Conservation (phyloP, 2,113 vertebrate genomes). For the Plestiodon gilberti region DNA sequence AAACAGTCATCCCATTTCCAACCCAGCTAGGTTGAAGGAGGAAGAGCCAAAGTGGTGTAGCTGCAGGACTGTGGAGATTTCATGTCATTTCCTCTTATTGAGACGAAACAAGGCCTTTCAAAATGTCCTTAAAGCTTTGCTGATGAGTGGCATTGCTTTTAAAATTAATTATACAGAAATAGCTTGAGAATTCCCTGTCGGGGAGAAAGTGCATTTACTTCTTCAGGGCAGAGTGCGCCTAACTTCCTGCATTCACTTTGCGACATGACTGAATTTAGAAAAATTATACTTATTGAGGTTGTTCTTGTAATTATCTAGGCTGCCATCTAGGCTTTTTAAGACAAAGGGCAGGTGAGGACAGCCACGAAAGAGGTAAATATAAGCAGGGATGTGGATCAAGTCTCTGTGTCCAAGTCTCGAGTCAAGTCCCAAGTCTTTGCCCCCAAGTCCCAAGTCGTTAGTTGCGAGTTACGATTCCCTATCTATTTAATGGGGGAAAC, state of each 20-base stretch:
- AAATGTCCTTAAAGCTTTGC: conserved; percentile 11
- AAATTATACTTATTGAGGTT: conserved; percentile 16
- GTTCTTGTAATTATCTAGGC: background rate
- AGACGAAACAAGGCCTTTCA: background rate
- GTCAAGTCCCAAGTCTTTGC: no score
- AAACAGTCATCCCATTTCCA: background rate
- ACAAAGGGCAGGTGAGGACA: background rate
- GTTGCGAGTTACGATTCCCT: no score
- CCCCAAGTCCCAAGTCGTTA: no score
- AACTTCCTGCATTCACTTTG: background rate
- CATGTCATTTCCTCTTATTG: background rate
- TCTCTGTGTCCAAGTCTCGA: no score
- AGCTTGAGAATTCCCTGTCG: conserved; percentile 22
- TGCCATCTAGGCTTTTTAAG: background rate
- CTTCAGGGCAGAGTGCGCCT: background rate
- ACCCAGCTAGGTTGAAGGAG: background rate
- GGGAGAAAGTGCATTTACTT: conserved; percentile 1
- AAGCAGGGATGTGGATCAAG: no score
- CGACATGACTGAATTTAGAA: background rate
- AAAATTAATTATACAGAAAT: conserved; percentile 13
- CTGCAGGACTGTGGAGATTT: background rate
- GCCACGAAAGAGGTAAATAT: background rate
- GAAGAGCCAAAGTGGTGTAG: background rate
- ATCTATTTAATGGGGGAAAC: no score
- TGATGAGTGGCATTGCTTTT: background rate